Percentiles rank a stretch among this genome's conserved stretches.
Evolutionary conservation across 2,797 vertebrate species (phyloP).

Genomic region (Sorex maritimensis): DNA sequence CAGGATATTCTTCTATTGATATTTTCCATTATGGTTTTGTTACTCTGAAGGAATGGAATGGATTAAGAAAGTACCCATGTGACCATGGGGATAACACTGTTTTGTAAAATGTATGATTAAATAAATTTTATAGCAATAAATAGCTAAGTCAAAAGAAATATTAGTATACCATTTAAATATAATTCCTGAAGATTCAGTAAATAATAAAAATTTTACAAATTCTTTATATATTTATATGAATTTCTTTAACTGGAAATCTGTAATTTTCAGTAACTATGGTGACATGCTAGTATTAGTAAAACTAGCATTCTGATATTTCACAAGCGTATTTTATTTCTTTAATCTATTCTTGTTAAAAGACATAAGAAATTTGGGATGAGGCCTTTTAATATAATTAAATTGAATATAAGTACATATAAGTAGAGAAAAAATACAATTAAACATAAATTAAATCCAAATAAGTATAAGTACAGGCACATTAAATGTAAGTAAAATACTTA

Average conservation of each 20-base stretch:
- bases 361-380: not conserved
- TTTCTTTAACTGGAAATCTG: not conserved
- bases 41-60: conserved; percentile 15
- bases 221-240: conserved; percentile 3
- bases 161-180: not conserved
- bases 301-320: not conserved
- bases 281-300: not conserved
- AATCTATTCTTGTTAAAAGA: not conserved
- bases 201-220: not conserved
- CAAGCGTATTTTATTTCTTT: not conserved
- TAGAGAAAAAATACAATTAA: too few species aligned
- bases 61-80: conserved; percentile 14
- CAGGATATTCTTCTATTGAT: conserved; percentile 1
- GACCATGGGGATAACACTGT: conserved; percentile 34
- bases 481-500: not conserved
- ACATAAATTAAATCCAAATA: too few species aligned
- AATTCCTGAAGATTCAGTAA: not conserved
- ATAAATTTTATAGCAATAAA: not conserved
- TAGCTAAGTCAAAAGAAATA: not conserved
- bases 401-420: too few species aligned
- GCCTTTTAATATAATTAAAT: not conserved
- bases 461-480: too few species aligned
- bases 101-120: not conserved
- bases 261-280: not conserved
- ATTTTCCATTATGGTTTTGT: not conserved